Percentiles rank a stretch among this genome's conserved stretches.
Conservation (phyloP, 2,113 vertebrate genomes). For the Chaenogobius annularis region DNA sequence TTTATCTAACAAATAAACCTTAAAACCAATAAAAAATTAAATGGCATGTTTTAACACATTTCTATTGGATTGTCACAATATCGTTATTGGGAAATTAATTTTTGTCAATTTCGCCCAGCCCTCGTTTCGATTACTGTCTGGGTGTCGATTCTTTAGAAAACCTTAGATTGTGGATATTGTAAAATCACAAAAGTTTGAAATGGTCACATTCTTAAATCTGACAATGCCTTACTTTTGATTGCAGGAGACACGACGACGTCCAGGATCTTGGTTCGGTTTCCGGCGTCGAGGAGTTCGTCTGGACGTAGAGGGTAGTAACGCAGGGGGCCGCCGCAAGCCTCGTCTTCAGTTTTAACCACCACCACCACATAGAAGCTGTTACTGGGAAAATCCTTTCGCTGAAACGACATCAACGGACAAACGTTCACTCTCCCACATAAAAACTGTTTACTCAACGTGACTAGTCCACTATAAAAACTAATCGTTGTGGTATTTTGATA, state of each 20-base stretch:
- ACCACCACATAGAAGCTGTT: constrained; percentile 97
- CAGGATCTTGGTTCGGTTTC: constrained; percentile 88
- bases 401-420: not conserved
- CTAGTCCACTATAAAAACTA: too few relatives aligned
- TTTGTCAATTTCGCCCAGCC: too few relatives aligned
- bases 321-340: constrained; percentile 88
- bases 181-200: not conserved
- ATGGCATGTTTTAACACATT: too few relatives aligned
- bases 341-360: constrained; percentile 96
- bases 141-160: not conserved
- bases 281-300: constrained; percentile 86
- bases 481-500: too few relatives aligned
- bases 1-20: too few relatives aligned
- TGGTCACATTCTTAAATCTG: not conserved
- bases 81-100: too few relatives aligned
- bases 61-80: too few relatives aligned
- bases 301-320: constrained; percentile 87
- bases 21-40: too few relatives aligned
- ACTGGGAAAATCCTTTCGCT: constrained; percentile 95
- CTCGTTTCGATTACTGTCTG: too few relatives aligned
- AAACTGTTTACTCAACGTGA: not conserved
- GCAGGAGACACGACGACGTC: constrained; percentile 87
- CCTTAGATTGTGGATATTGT: not conserved
- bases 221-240: constrained; percentile 82
- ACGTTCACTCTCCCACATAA: not conserved